These are phyloP conservation scores for Popillia japonica DNA, from an alignment of 1,140 invertebrate genomes.

Conservation along the genomic window DNA sequence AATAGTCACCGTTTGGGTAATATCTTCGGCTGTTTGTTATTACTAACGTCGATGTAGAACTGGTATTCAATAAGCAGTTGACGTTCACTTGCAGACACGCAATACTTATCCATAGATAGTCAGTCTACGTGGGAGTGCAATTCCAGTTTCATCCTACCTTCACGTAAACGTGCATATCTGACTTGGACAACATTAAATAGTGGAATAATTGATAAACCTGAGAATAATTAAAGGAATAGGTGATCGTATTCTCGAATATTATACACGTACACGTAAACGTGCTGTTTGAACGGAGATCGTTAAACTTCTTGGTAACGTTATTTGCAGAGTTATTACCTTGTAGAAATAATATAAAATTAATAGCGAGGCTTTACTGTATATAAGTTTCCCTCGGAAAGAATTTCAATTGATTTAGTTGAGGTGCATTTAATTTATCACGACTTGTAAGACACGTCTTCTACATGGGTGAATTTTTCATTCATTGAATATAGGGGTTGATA, in stretches of 20 bases:
- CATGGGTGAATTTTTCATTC: too few species aligned
- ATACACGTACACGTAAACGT: background rate
- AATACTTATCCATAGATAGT: background rate
- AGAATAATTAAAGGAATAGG: conserved; percentile 13
- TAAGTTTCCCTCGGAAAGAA: too few species aligned
- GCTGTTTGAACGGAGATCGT: background rate
- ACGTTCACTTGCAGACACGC: conserved; percentile 5
- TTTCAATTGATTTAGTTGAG: too few species aligned
- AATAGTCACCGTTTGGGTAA: background rate
- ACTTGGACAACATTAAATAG: background rate
- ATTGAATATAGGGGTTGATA: too few species aligned
- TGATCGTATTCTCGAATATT: background rate
- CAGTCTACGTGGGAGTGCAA: background rate
- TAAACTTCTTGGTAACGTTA: background rate
- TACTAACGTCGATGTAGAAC: conserved; percentile 7
- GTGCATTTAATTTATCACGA: too few species aligned
- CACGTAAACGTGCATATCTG: background rate
- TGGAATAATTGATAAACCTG: conserved; percentile 18
- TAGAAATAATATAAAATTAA: too few species aligned
- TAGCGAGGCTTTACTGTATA: too few species aligned
- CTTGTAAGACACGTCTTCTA: too few species aligned
- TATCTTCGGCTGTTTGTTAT: background rate
- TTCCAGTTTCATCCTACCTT: background rate
- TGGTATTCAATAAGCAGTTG: conserved; percentile 21
- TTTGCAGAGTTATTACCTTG: too few species aligned